These are phyloP conservation scores for Rhynchomys soricoides DNA, from an alignment of 2,113 vertebrate species.

Conservation along the genomic window DNA sequence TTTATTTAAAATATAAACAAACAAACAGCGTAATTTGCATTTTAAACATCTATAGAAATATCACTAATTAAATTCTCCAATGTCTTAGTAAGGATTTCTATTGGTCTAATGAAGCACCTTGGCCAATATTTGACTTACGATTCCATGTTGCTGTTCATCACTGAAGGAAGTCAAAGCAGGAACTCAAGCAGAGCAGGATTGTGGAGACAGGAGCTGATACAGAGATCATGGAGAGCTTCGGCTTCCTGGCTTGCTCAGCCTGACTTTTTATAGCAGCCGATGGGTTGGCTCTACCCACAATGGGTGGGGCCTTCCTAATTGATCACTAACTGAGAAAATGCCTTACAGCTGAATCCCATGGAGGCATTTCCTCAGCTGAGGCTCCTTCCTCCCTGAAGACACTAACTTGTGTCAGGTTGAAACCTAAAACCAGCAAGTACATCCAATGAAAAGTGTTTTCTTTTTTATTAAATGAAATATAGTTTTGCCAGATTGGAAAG, in stretches of 20 bases:
- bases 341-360: neutral
- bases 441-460: neutral
- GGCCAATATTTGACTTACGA: neutral
- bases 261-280: neutral
- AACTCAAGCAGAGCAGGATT: neutral
- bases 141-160: neutral
- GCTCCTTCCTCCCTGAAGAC: neutral
- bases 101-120: neutral
- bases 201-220: neutral
- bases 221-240: no score
- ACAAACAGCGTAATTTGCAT: neutral
- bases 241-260: neutral
- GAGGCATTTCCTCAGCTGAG: neutral
- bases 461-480: neutral
- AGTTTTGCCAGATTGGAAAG: neutral
- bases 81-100: neutral
- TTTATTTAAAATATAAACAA: neutral
- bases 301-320: neutral
- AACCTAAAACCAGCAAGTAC: neutral
- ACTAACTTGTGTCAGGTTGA: neutral
- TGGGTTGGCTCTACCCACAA: neutral
- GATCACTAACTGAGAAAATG: neutral
- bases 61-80: neutral
- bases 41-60: neutral
- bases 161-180: neutral